Evolutionary conservation across 1,140 invertebrate genomes (phyloP), one percentile per base, ranked within the genome.

Genomic region (Probaryconus sp.): DNA sequence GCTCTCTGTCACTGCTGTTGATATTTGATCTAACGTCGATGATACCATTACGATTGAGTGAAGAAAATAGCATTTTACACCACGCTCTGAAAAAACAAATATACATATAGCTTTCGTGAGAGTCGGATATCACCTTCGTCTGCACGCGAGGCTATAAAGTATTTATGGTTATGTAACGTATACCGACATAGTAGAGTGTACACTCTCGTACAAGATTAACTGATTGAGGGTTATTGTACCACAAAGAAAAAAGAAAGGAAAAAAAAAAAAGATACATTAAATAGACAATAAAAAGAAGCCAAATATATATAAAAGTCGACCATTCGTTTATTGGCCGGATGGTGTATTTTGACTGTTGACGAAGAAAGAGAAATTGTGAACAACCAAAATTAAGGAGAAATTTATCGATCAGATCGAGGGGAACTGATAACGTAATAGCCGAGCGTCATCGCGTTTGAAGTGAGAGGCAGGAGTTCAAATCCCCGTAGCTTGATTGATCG

Each of bases 111-210:
- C 28, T 43, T 18, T 64, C 38, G n/a, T 31, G 20, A 30, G 42
- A 56, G 51, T 10, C 14, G 18, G 11, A 26, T 50, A 58, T 56
- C 33, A 50, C 26, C 50, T 9, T 47, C 24, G 38, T 55, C 50
- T 40, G 51, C 63, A 67, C 20, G 51, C 28, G 51, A 58, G 26
- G 51, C 33, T 43, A 42, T 58, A 64, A 71, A 68, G 67, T 58
- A 76, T 71, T 67, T 58, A 67, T 58, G 42, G 45, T 71, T 76
- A 67, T 53, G 73, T 67, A 71, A 76, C 26, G 17, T 38, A 67
- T 51, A 55, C 58, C 56, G 45, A 67, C 67, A n/a, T n/a, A n/a
- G 61, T 63, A 61, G 58, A 76, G 71, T 24, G 55, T 21, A 17
- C 2, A 11, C 55, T 35, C 21, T 31, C 21, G 40, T 4, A 33